Percentiles rank a stretch among this genome's conserved stretches.
Conservation (phyloP, 2,797 vertebrate genomes). For the Hypotaenidia okinawae region DNA sequence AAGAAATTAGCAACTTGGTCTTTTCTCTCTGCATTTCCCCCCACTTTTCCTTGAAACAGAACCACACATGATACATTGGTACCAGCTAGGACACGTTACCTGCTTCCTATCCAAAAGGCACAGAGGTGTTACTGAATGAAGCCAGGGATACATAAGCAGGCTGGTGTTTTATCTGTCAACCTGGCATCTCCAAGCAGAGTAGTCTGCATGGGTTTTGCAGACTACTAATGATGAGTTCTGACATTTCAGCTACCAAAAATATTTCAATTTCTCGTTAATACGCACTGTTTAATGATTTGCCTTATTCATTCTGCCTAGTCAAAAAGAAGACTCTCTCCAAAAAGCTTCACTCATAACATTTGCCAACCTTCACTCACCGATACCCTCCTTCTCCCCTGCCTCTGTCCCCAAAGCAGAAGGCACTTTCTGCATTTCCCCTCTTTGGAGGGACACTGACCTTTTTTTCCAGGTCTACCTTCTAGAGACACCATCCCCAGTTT, state of each 20-base stretch:
- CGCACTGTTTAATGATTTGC: neutral
- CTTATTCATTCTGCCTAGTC: neutral
- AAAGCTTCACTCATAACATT: neutral
- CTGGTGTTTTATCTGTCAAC: neutral
- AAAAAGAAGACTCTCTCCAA: neutral
- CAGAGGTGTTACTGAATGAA: neutral
- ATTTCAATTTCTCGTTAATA: neutral
- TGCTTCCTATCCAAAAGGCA: neutral
- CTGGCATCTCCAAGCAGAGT: neutral
- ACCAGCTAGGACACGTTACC: neutral
- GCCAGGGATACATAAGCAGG: rapidly evolving
- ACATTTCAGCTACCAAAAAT: neutral
- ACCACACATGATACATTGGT: neutral
- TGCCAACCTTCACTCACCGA: neutral
- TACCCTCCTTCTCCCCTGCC: neutral
- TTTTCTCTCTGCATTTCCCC: neutral
- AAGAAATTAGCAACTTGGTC: neutral
- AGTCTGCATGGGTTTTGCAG: neutral
- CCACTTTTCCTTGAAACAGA: neutral
- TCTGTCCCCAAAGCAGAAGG: neutral
- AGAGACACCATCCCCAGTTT: neutral
- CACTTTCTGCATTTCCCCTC: neutral
- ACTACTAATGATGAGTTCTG: neutral
- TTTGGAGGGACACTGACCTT: neutral
- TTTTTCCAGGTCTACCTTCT: neutral